These are phyloP conservation scores for Congeria kusceri DNA, from an alignment of 2,888 invertebrate genomes.

Conservation along the genomic window DNA sequence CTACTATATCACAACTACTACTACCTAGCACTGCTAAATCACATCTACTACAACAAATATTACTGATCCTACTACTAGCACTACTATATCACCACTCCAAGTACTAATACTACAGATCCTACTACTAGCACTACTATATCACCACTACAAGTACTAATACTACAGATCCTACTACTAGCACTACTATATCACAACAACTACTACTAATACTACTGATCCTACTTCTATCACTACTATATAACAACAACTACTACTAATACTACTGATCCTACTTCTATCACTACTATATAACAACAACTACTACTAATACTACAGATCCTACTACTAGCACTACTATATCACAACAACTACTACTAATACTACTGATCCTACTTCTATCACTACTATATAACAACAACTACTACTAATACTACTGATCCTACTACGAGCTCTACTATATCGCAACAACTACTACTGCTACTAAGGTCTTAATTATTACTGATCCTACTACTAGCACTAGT, in stretches of 20 bases:
- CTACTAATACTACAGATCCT: background rate
- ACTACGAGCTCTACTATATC: too few species aligned
- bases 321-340: background rate
- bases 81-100: too few species aligned
- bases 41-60: too few species aligned
- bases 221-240: background rate
- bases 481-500: too few species aligned
- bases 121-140: too few species aligned
- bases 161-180: background rate
- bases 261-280: background rate
- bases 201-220: constrained; percentile 1
- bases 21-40: too few species aligned
- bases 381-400: constrained; percentile 1
- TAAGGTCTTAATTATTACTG: too few species aligned
- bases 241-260: constrained; percentile 1
- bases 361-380: background rate
- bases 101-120: too few species aligned
- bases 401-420: background rate
- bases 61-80: too few species aligned
- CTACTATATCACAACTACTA: too few species aligned
- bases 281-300: too few species aligned
- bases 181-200: background rate
- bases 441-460: too few species aligned
- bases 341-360: constrained; percentile 2
- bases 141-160: background rate